Evolutionary conservation across 2,888 invertebrate genomes (phyloP).

Genomic region (Teleogryllus oceanicus): DNA sequence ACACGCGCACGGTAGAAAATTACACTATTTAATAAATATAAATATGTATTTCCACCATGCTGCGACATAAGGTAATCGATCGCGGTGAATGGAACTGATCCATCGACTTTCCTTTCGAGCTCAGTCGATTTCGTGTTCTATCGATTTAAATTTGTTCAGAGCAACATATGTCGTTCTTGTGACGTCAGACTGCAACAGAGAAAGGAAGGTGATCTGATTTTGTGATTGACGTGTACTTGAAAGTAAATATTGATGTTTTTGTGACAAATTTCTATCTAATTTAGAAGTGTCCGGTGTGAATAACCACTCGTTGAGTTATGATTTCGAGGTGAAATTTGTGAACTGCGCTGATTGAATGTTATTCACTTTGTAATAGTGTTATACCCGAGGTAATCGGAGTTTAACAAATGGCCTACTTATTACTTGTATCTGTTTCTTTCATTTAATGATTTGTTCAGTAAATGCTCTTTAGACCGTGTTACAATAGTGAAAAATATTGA

Average conservation of each 20-base stretch:
- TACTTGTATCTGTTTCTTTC: background rate
- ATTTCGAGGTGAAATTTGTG: too few relatives aligned
- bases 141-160: background rate
- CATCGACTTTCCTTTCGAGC: background rate
- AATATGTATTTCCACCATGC: too few relatives aligned
- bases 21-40: too few relatives aligned
- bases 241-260: constrained; percentile 1
- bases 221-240: background rate
- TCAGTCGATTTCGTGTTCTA: background rate
- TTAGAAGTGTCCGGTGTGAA: too few relatives aligned
- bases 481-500: too few relatives aligned
- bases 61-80: too few relatives aligned
- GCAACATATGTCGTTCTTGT: background rate
- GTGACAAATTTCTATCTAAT: background rate
- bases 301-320: too few relatives aligned
- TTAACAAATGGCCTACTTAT: constrained; percentile 30
- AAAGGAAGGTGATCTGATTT: constrained; percentile 8
- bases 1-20: too few relatives aligned
- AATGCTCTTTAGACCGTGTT: too few relatives aligned
- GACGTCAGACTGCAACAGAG: background rate
- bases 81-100: too few relatives aligned
- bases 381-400: constrained; percentile 26
- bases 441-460: too few relatives aligned
- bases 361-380: background rate
- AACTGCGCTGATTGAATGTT: background rate